Percentiles rank a stretch among this genome's conserved stretches.
These are phyloP conservation scores for Dendrolimus houi DNA, from an alignment of 2,888 invertebrate species.

Conservation along the genomic window DNA sequence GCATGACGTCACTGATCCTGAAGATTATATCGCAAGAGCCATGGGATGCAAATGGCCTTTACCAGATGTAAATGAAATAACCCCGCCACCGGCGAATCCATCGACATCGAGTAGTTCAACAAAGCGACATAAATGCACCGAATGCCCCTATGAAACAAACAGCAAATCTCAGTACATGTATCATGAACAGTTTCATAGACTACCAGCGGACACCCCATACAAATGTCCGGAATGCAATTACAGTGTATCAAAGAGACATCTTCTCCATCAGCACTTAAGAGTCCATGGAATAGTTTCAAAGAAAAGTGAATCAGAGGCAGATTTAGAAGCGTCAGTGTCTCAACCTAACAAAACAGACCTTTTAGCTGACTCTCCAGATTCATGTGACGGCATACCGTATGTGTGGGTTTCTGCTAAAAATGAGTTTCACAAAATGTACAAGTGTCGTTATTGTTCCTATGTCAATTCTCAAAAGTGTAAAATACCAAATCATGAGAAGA, in stretches of 20 bases:
- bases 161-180: slow-evolving; percentile 91
- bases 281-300: slow-evolving; percentile 79
- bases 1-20: slow-evolving; percentile 78
- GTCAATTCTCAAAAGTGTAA: slow-evolving; percentile 88
- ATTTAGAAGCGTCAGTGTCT: slow-evolving; percentile 43
- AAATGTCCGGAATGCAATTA: slow-evolving; percentile 90
- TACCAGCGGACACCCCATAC: slow-evolving; percentile 82
- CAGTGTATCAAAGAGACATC: slow-evolving; percentile 86
- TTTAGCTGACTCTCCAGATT: slow-evolving; percentile 36
- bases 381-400: slow-evolving; percentile 79
- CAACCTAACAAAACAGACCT: slow-evolving; percentile 27
- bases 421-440: slow-evolving; percentile 87
- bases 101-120: slow-evolving; percentile 35
- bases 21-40: slow-evolving; percentile 70
- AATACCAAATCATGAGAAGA: slow-evolving; percentile 89
- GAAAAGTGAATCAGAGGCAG: slow-evolving; percentile 59
- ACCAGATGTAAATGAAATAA: slow-evolving; percentile 22
- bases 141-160: slow-evolving; percentile 90
- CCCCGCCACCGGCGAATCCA: slow-evolving; percentile 9
- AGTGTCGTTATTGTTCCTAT: slow-evolving; percentile 90
- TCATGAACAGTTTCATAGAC: slow-evolving; percentile 89
- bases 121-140: slow-evolving; percentile 85
- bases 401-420: slow-evolving; percentile 86
- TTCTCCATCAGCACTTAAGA: slow-evolving; percentile 89
- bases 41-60: slow-evolving; percentile 52